phyloP scores from a whole-genome alignment of 2,113 vertebrate genomes.

The Zapus hudsonius region DNA sequence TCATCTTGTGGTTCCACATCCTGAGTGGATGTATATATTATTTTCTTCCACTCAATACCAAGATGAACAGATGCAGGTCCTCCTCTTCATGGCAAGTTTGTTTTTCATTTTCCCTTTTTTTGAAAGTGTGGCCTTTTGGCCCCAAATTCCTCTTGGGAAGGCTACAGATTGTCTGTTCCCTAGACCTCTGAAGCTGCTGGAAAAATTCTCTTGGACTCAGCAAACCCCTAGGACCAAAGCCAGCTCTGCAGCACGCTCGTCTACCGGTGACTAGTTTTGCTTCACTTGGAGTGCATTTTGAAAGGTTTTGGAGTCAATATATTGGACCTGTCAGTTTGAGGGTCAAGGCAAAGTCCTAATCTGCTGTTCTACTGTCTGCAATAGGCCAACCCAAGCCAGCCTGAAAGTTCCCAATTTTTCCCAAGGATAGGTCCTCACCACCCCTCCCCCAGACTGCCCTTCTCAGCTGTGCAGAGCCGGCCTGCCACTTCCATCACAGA shows the following conservation, averaged over 20 bases:
- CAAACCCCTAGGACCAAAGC: not conserved
- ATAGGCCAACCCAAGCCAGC: not conserved
- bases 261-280: not conserved
- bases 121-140: not conserved
- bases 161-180: no score
- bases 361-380: not conserved
- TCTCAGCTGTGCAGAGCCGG: not conserved
- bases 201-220: not conserved
- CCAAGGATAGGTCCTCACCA: fast-evolving
- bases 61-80: not conserved
- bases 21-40: not conserved
- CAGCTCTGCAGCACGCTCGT: not conserved
- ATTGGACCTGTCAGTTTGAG: not conserved
- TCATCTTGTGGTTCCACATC: not conserved
- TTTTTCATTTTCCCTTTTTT: not conserved
- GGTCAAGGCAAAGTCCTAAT: not conserved
- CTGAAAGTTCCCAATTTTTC: not conserved
- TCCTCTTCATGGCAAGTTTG: not conserved
- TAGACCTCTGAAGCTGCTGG: no score
- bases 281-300: not conserved
- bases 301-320: not conserved
- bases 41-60: not conserved
- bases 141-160: not conserved
- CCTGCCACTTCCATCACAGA: not conserved
- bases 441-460: no score